phyloP scores from a whole-genome alignment of 2,113 vertebrate genomes.

The Solea solea region DNA sequence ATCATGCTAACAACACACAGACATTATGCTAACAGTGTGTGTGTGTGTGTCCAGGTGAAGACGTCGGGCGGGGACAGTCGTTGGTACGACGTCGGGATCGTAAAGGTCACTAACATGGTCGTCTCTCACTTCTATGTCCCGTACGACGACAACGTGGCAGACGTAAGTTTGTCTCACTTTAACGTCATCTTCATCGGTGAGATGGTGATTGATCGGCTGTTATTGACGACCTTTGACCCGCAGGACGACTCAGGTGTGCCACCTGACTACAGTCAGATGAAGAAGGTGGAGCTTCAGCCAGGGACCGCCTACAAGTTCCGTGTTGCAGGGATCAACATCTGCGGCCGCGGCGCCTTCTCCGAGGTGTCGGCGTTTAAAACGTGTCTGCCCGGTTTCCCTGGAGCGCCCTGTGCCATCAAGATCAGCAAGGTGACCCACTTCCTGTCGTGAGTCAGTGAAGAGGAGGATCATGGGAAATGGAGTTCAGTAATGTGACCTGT shows the following conservation, averaged over 20 bases:
- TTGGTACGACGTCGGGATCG: conserved; percentile 88
- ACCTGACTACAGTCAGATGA: conserved; percentile 86
- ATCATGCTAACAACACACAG: too few species aligned
- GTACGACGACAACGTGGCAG: conserved; percentile 9
- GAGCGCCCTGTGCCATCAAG: conserved; percentile 88
- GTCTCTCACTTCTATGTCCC: conserved; percentile 87
- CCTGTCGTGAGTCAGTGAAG: not conserved
- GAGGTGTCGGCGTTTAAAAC: conserved; percentile 90
- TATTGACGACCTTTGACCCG: not conserved
- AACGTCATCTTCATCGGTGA: not conserved
- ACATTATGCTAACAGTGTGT: not conserved
- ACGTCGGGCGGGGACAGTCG: conserved; percentile 80
- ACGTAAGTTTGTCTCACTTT: conserved; percentile 22
- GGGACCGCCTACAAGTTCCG: conserved; percentile 90
- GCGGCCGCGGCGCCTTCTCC: conserved; percentile 85
- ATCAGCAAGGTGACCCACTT: conserved; percentile 85
- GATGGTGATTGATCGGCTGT: not conserved
- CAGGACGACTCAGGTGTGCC: conserved; percentile 82
- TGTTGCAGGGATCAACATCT: conserved; percentile 87
- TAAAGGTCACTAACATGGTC: conserved; percentile 88
- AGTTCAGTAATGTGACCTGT: not conserved
- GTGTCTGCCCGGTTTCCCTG: conserved; percentile 88
- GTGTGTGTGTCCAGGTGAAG: conserved; percentile 66
- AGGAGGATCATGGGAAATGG: not conserved
- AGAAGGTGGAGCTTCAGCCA: conserved; percentile 86